Evolutionary conservation across 2,113 vertebrate genomes (phyloP).

Genomic region (Strigops habroptila): DNA sequence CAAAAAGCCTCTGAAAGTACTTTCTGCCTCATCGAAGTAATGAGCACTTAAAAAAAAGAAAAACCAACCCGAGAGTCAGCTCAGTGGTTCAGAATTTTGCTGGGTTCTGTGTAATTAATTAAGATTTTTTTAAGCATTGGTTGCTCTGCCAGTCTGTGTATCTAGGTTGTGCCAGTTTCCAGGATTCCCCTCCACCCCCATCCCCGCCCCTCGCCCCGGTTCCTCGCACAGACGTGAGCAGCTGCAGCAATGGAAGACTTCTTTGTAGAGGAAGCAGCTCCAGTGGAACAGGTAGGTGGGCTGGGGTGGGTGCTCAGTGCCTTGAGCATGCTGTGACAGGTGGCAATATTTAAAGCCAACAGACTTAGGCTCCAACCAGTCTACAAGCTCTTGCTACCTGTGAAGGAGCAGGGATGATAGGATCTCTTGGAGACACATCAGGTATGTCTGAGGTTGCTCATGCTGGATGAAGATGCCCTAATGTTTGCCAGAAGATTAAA

Average conservation of each 20-base stretch:
- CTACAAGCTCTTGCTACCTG: background rate
- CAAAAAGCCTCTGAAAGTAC: conserved; percentile 28
- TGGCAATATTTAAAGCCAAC: background rate
- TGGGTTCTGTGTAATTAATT: conserved; percentile 49
- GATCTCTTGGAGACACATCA: background rate
- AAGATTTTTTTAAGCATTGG: background rate
- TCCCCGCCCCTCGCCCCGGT: conserved; percentile 65
- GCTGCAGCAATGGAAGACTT: conserved; percentile 45
- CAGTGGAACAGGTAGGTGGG: conserved; percentile 22
- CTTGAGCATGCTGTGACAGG: rapidly evolving
- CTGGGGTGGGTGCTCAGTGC: background rate
- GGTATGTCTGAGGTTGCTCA: background rate
- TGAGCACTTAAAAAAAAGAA: background rate
- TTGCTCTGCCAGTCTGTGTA: conserved; percentile 4
- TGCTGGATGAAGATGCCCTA: background rate
- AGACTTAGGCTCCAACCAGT: background rate
- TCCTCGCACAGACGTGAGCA: conserved; percentile 2
- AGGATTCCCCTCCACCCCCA: conserved; percentile 54
- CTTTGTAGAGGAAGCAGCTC: conserved; percentile 39
- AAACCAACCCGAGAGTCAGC: background rate
- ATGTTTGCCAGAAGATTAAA: background rate
- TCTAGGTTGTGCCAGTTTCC: conserved; percentile 44
- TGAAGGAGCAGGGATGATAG: rapidly evolving
- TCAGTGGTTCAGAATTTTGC: background rate
- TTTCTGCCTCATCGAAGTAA: conserved; percentile 2